Percentiles rank a stretch among this genome's conserved stretches.
phyloP scores from a whole-genome alignment of 2,113 vertebrate species.

The Desmodus rotundus region DNA sequence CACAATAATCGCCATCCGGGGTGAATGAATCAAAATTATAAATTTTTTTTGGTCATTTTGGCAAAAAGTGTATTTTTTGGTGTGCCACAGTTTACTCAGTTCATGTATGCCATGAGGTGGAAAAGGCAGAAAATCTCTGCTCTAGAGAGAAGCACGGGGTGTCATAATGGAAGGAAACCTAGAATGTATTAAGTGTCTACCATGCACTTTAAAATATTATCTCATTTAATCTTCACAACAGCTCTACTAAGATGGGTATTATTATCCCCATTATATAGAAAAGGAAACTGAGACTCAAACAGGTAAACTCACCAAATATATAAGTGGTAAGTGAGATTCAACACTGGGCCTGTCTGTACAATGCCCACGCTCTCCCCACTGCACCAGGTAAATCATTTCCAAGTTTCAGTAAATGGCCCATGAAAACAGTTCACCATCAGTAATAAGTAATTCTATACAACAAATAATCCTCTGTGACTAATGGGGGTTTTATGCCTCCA shows the following conservation, averaged over 20 bases:
- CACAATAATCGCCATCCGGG: background rate
- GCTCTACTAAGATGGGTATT: background rate
- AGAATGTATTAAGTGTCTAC: background rate
- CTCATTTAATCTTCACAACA: background rate
- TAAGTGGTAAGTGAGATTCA: background rate
- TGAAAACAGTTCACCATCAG: background rate
- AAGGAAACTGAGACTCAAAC: background rate
- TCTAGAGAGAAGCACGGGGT: background rate
- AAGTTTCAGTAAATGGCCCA: constrained; percentile 12
- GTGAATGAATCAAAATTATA: background rate
- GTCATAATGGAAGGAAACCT: background rate
- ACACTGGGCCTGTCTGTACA: background rate
- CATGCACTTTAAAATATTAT: background rate
- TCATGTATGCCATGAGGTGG: background rate
- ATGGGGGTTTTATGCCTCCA: constrained; percentile 26
- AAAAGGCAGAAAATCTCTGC: background rate
- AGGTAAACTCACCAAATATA: background rate
- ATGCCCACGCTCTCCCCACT: background rate
- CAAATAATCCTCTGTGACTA: constrained; percentile 44
- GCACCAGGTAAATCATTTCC: constrained; percentile 17
- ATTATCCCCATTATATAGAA: background rate
- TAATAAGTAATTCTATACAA: constrained; percentile 46
- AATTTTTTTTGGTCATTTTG: background rate
- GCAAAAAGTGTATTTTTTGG: background rate
- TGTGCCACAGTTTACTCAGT: background rate